Evolutionary conservation across 92 coral and sea anemone genomes (phyloP), one percentile per base, ranked within the genome.

Genomic region (Pocillopora meandrina): DNA sequence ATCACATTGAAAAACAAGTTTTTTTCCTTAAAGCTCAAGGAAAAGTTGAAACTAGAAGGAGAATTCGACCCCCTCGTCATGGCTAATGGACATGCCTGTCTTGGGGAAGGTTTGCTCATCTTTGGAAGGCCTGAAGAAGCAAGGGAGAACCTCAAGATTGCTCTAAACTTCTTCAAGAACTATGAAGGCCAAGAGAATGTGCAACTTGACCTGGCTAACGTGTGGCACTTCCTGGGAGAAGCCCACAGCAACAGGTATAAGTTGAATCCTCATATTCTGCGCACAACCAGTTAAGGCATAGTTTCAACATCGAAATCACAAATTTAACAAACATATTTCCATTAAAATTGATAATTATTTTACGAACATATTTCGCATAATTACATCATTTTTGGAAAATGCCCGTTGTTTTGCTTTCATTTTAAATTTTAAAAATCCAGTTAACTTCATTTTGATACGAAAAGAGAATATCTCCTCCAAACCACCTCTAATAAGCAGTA

Each of bases 41-140:
- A 61, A 35, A 12, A 19, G 9, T 58, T 77, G 35, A 63, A 34
- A 62, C 35, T 55, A 5, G 36, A 62, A 77, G 52, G 47, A 23
- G 82, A 77, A 13, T 15, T 62, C 15, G 71, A 77, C 36, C 72
- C 21, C n/a, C 72, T 62, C 2, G n/a, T 64, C 14, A 20, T 62
- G 71, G 82, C 71, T 61, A 33, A 77, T 62, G 82, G 82, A 61
- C 59, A 77, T 35, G 82, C 82, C 19, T 77, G 82, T 19, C 71
- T 77, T 13, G 82, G 82, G 13, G 72, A 62, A 42, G 20, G 58
- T 23, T 62, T 77, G 70, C 82, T 77, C 59, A 61, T 35, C 56
- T 42, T 31, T 63, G 82, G 82, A n/a, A 60, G 49, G 61, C 64
- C 82, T 21, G 71, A 63, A 36, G 71, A 77, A 61, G 82, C 82